Conservation (phyloP, 1,140 invertebrate species). For the Bathynomus jamesi region DNA sequence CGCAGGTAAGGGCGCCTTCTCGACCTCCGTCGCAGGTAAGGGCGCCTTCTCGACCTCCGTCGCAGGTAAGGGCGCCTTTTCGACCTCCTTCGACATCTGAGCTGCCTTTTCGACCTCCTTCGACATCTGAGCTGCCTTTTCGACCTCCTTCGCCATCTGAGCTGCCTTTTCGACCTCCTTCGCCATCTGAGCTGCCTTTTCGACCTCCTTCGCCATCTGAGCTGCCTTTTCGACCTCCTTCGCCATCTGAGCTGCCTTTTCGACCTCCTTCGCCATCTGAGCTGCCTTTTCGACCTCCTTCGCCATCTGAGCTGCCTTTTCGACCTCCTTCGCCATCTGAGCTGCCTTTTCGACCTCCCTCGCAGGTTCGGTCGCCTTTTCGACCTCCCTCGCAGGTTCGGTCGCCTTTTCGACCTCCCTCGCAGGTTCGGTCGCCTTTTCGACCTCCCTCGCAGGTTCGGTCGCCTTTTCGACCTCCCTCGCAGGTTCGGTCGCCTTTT, state of each 20-base stretch:
- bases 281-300: neutral
- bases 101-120: neutral
- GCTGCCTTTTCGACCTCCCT: neutral
- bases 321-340: neutral
- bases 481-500: too few species aligned
- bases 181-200: neutral
- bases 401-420: neutral
- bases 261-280: neutral
- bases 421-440: neutral
- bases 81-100: neutral
- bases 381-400: neutral
- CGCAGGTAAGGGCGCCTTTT: neutral
- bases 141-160: neutral
- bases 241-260: neutral
- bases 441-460: neutral
- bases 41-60: neutral
- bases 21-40: neutral
- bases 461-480: too few species aligned
- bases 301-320: neutral
- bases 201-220: neutral
- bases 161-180: neutral
- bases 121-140: neutral
- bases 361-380: neutral
- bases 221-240: neutral
- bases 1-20: too few species aligned